Evolutionary conservation across 2,797 vertebrate genomes (phyloP), one percentile per base, ranked within the genome.

Genomic region (Diglossa cyanea): DNA sequence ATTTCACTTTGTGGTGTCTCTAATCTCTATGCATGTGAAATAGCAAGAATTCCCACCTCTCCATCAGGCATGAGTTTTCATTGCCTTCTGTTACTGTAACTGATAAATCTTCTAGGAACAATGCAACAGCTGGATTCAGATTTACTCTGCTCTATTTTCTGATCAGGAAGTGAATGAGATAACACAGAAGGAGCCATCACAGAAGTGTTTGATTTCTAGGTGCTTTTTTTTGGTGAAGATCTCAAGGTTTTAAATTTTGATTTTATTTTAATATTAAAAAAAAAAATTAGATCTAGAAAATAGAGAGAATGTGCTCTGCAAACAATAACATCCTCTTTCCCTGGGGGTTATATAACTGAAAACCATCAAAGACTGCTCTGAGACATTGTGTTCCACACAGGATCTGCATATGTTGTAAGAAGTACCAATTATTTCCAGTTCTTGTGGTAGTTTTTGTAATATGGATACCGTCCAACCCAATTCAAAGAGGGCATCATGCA

Each of bases 351-450:
- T 82, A 67, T 95, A 96, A 95, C 94, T 89, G 93, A 67, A 67
- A 84, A 82, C 93, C 88, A 90, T 94, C 88, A 93, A 95, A 95
- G 93, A 35, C 67, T 57, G 45, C 83, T 93, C 75, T 94, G 84
- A 87, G 57, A 96, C 86, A 82, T 70, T 82, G 88, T 94, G 86
- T 93, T 94, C 83, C 84, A 77, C 6, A 2, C 60, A 72, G 67
- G 83, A 95, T 90, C 90, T 91, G 88, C 86, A 88, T 94, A 67
- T 93, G 88, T 85, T 96, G 47, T 58, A 86, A 92, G 85, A 92
- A 80, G 86, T 85, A 92, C 63, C 90, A 97, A 95, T 95, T 95
- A 95, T 88, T 96, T 96, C 83, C 86, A 85, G 90, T 77, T 81
- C 92, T 66, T 95, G 94, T 74, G 92, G 92, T 89, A 85, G 23